Evolutionary conservation across 2,797 vertebrate species (phyloP), one percentile per base, ranked within the genome.

Genomic region (Amblyopsis hoosieri): DNA sequence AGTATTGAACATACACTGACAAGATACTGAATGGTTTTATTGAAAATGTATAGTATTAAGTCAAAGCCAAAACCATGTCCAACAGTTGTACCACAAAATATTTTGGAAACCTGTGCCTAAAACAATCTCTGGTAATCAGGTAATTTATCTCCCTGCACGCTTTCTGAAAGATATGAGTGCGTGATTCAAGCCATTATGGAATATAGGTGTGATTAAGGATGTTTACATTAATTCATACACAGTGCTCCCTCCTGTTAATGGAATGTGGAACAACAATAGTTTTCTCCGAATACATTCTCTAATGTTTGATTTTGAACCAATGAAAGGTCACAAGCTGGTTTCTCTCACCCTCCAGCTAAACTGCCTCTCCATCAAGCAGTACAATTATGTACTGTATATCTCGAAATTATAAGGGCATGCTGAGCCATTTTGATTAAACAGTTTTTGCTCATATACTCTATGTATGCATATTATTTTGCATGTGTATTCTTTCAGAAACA

Each of bases 401-500:
- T 14, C 50, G 45, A 57, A 49, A 57, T 57, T 29, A 64, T 64
- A 19, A 49, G 54, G 31, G 29, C 51, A 51, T 17, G 54, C 47
- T 48, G 15, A 57, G 56, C 45, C n/a, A 64, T 67, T 62, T 58
- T 56, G 55, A 66, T 12, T 67, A 82, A 71, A 64, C 62, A 63
- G 4, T 48, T 51, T 66, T 81, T 75, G 60, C 73, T 81, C 78
- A 82, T 72, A 68, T 29, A 29, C 23, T 29, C 23, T 74, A 74
- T 50, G 59, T 60, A 70, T 74, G 75, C 10, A 19, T 87, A 69
- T 85, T 80, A 80, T 84, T 87, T 87, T 66, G 62, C 68, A 57
- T 37, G 64, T 71, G 69, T 75, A 78, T 85, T 78, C 70, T 62
- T 86, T 59, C 79, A 84, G 70, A 71, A 61, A 81, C 79, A 84